Percentiles rank a stretch among this genome's conserved stretches.
Evolutionary conservation across 1,140 invertebrate species (phyloP).

Genomic region (Aplysia californica): DNA sequence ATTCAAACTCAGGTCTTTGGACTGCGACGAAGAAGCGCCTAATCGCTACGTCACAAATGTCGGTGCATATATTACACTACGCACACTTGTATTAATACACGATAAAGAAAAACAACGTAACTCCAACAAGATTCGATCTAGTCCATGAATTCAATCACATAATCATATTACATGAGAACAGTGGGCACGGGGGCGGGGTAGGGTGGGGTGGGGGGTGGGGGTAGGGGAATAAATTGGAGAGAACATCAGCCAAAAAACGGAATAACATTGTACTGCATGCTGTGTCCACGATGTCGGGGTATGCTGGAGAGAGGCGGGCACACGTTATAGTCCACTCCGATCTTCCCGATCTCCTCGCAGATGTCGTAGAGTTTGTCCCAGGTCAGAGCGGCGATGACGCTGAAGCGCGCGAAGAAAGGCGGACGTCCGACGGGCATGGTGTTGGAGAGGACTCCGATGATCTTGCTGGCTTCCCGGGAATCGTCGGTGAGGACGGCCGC

Average conservation of each 20-base stretch:
- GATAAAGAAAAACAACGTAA: too few species aligned
- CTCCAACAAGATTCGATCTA: too few species aligned
- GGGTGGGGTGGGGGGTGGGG: too few species aligned
- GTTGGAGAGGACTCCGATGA: conserved; percentile 54
- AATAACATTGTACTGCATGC: conserved; percentile 17
- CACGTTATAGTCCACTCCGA: conserved; percentile 41
- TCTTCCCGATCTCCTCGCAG: conserved; percentile 43
- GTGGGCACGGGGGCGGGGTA: too few species aligned
- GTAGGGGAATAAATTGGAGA: too few species aligned
- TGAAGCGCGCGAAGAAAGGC: conserved; percentile 33
- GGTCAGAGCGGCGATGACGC: conserved; percentile 51
- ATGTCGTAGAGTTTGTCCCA: conserved; percentile 49
- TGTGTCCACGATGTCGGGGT: neutral
- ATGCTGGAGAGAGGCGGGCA: conserved; percentile 31
- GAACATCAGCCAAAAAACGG: conserved; percentile 40
- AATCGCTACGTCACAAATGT: too few species aligned
- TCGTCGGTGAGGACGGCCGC: conserved; percentile 46
- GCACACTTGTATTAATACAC: too few species aligned
- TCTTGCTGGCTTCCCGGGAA: conserved; percentile 34
- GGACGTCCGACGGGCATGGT: conserved; percentile 33
- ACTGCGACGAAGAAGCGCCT: too few species aligned
- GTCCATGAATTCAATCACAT: too few species aligned
- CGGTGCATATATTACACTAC: too few species aligned
- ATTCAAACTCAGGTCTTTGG: too few species aligned
- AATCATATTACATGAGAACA: too few species aligned